Percentiles rank a stretch among this genome's conserved stretches.
phyloP scores from a whole-genome alignment of 53 echinoderm and acorn worm genomes.

The Mesocentrotus franciscanus region DNA sequence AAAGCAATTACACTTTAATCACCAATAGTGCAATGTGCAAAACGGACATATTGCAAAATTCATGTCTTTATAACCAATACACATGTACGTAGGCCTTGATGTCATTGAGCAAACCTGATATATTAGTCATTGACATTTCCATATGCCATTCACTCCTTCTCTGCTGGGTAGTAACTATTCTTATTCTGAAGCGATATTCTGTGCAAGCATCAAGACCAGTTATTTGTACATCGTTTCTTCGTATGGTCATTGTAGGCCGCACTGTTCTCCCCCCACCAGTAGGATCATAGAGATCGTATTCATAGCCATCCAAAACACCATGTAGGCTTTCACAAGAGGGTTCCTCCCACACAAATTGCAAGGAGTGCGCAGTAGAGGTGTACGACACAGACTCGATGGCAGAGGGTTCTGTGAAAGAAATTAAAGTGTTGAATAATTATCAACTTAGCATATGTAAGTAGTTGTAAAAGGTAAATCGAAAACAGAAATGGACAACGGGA shows the following conservation, averaged over 20 bases:
- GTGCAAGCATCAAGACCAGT: neutral
- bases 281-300: neutral
- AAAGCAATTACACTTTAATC: neutral
- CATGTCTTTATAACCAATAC: too few species aligned
- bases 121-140: neutral
- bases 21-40: too few species aligned
- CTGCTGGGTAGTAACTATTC: neutral
- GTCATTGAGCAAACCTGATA: neutral
- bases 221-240: neutral
- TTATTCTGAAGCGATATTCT: neutral
- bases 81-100: neutral
- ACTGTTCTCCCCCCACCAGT: neutral
- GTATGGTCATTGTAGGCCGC: neutral
- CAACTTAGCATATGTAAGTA: neutral
- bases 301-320: neutral
- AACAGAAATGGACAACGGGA: too few species aligned
- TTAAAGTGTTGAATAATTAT: neutral
- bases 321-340: slow-evolving; percentile 14
- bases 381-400: neutral
- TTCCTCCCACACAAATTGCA: neutral
- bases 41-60: neutral
- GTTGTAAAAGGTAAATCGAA: too few species aligned
- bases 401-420: neutral
- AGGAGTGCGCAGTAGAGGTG: neutral
- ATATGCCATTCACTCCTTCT: neutral